Base-by-base conservation (phyloP, 2,113 vertebrate genomes). In the Sapayoa aenigma region DNA sequence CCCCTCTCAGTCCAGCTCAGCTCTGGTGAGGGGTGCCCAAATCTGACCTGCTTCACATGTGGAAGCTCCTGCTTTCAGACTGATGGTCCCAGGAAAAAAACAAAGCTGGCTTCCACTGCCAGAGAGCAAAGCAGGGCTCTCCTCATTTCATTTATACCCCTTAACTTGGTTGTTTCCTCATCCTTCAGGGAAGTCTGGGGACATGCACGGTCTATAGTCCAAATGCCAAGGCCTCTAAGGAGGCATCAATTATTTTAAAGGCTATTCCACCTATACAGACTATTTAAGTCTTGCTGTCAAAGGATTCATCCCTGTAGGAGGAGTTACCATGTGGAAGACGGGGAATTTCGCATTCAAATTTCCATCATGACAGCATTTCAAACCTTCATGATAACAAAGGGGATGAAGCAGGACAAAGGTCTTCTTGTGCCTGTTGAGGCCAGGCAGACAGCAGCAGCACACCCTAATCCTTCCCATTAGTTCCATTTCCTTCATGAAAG, bases 291-390 rank as follows among this genome's bases (percentile, higher is more conserved):
- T 53, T 46, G 9, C 65, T 53, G 14, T 22, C 41, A 62, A 52
- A 87, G 53, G 84, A 63, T 37, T 68, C 22, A 82, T 9, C 44
- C 37, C 66, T 60, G 49, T 44, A 60, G 31, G 47, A 69, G 37
- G 27, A 58, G n/a, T 42, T 50, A 63, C 19, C 9, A 55, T 1
- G 1, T 0, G 0, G 35, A 41, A 65, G 46, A 24, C 3, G 50
- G 21, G 33, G 75, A 71, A 79, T 41, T 56, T 71, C 68, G 67
- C 60, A 62, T 19, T 77, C 27, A 44, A 30, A 17, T 69, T 68
- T 88, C 46, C 59, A 65, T 47, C 11, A 2, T 1, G 9, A 71
- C 39, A 81, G 35, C 75, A 59, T 27, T 90, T 78, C 62, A 76
- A 63, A 37, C 50, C 65, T 55, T 50, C 37, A 77, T 1, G 1